Conservation (phyloP, 2,888 invertebrate species). For the Campoletis raptor region DNA sequence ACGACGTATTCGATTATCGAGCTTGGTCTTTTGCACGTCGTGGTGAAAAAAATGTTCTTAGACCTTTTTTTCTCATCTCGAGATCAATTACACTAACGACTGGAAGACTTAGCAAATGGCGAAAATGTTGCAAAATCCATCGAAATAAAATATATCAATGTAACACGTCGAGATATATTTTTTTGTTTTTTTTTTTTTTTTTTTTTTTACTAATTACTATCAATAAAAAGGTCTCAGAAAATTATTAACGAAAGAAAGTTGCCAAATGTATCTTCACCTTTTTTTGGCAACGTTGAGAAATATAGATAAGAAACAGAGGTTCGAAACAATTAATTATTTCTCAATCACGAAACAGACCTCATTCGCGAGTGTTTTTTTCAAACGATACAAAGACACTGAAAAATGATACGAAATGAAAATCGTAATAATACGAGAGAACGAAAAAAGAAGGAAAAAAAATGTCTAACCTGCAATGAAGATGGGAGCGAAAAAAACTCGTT, state of each 20-base stretch:
- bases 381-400: background rate
- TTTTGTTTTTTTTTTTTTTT: background rate
- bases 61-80: conserved; percentile 7
- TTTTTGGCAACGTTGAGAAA: background rate
- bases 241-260: background rate
- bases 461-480: conserved; percentile 4
- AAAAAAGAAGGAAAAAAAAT: conserved; percentile 31
- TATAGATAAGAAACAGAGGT: background rate
- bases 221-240: background rate
- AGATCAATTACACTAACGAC: conserved; percentile 10
- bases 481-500: conserved; percentile 23
- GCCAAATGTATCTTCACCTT: background rate
- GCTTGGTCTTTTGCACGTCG: conserved; percentile 7
- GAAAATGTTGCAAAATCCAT: background rate
- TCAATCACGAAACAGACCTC: background rate
- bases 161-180: background rate
- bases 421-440: background rate
- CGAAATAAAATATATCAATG: background rate
- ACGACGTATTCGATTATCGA: conserved; percentile 13
- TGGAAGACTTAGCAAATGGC: background rate
- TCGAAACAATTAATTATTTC: background rate
- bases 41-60: conserved; percentile 1
- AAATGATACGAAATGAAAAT: conserved; percentile 15
- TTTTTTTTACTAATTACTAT: background rate
- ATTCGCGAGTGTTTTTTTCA: conserved; percentile 47